Percentiles rank a stretch among this genome's conserved stretches.
Evolutionary conservation across 2,113 vertebrate species (phyloP).

Genomic region (Cynoglossus semilaevis): DNA sequence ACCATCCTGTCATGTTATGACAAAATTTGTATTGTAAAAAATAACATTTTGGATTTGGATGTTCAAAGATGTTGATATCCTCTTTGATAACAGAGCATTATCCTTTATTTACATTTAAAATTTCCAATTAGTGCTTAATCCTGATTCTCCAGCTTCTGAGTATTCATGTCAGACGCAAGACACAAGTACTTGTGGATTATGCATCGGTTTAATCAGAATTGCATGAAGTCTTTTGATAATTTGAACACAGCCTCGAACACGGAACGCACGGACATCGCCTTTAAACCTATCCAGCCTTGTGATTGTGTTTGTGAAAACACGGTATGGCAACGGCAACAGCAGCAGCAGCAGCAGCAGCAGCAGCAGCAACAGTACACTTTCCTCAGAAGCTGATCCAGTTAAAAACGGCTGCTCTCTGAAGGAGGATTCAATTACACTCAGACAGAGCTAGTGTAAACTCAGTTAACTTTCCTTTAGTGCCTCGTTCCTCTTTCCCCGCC

Average conservation of each 20-base stretch:
- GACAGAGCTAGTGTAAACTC: conserved; percentile 40
- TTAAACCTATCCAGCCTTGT: conserved; percentile 39
- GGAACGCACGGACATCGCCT: conserved; percentile 30
- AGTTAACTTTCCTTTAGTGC: conserved; percentile 48
- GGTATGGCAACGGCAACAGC: conserved; percentile 19
- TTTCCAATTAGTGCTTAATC: too few species aligned
- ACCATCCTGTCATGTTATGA: too few species aligned
- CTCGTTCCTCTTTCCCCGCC: conserved; percentile 19
- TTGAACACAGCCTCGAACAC: conserved; percentile 11
- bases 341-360: conserved; percentile 12
- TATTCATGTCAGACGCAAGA: neutral
- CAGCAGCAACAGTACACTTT: conserved; percentile 27
- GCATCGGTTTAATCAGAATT: too few species aligned
- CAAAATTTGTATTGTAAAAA: too few species aligned
- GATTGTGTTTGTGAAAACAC: conserved; percentile 23
- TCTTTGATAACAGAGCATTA: too few species aligned
- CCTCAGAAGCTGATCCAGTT: conserved; percentile 42
- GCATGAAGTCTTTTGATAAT: too few species aligned
- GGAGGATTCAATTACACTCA: conserved; percentile 48
- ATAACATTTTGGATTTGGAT: too few species aligned
- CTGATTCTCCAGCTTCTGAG: too few species aligned
- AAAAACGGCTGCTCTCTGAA: conserved; percentile 36
- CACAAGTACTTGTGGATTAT: too few species aligned
- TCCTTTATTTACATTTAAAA: too few species aligned
- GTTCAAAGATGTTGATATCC: too few species aligned